phyloP scores from a whole-genome alignment of 2,797 vertebrate species.

The Oceanodroma leucorhoa region DNA sequence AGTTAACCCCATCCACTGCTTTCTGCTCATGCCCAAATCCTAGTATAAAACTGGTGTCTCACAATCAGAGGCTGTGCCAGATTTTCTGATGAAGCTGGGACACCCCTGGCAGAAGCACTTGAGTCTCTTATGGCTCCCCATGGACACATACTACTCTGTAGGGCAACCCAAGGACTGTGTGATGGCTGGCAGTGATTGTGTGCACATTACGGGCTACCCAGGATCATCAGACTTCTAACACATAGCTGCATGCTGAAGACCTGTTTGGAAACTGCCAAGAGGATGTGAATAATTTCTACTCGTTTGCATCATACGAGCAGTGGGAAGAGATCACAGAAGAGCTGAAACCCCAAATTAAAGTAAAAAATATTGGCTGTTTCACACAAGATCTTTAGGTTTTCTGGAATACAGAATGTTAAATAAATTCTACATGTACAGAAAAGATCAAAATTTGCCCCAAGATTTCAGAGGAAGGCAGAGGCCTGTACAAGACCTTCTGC shows the following conservation, averaged over 20 bases:
- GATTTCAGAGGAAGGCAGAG: background rate
- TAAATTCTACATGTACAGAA: background rate
- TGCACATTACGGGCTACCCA: background rate
- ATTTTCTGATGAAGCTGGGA: background rate
- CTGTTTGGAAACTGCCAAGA: background rate
- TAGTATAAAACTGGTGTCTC: background rate
- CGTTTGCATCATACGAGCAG: background rate
- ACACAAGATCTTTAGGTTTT: background rate
- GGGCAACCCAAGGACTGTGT: background rate
- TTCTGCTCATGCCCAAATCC: background rate
- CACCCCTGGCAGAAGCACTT: background rate
- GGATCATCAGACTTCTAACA: background rate
- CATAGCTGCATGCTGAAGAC: background rate
- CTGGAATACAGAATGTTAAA: background rate
- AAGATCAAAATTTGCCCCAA: background rate
- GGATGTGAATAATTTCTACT: background rate
- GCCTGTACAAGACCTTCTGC: background rate
- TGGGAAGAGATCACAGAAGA: background rate
- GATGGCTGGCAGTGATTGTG: background rate
- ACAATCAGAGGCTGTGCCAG: background rate
- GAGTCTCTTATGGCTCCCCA: background rate
- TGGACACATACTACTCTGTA: rapidly evolving
- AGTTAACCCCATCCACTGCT: background rate
- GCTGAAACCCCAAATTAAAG: background rate
- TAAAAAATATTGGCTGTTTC: background rate